A percentile compares a stretch with the other conserved stretches of the same genome.
phyloP scores from a whole-genome alignment of 2,113 vertebrate species.

The Gallinago paraguaiae region DNA sequence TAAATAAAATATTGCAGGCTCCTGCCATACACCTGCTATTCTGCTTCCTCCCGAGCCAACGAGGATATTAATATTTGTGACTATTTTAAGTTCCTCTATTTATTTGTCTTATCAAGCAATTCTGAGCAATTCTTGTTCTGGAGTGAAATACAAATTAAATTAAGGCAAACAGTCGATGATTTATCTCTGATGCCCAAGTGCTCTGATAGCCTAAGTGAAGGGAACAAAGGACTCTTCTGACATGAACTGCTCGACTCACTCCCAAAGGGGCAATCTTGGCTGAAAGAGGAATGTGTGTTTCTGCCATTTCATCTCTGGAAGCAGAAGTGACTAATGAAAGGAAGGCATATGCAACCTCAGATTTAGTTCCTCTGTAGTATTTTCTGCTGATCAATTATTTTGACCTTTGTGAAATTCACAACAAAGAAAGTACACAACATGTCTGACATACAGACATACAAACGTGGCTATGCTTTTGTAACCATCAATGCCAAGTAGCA shows the following conservation, averaged over 20 bases:
- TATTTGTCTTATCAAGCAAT: background rate
- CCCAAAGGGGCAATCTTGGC: constrained; percentile 58
- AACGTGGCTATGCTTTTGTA: background rate
- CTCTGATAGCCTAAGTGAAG: constrained; percentile 8
- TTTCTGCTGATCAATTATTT: background rate
- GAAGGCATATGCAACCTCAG: background rate
- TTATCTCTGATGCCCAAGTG: constrained; percentile 46
- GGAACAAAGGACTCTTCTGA: constrained; percentile 67
- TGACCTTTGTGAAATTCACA: background rate
- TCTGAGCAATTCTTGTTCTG: constrained; percentile 16
- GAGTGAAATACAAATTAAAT: constrained; percentile 58
- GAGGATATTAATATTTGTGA: background rate
- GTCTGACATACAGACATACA: background rate
- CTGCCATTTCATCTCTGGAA: constrained; percentile 54
- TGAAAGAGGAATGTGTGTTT: constrained; percentile 45
- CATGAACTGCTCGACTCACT: constrained; percentile 38
- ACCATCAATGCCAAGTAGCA: background rate
- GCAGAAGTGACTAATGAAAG: constrained; percentile 49
- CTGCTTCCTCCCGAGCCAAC: background rate
- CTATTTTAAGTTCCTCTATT: constrained; percentile 32
- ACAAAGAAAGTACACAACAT: constrained; percentile 40
- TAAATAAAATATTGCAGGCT: background rate
- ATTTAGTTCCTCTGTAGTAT: background rate
- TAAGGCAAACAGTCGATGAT: constrained; percentile 37
- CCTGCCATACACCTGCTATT: background rate